Evolutionary conservation across 2,888 invertebrate genomes (phyloP), one percentile per base, ranked within the genome.

Genomic region (Sesia bembeciformis): DNA sequence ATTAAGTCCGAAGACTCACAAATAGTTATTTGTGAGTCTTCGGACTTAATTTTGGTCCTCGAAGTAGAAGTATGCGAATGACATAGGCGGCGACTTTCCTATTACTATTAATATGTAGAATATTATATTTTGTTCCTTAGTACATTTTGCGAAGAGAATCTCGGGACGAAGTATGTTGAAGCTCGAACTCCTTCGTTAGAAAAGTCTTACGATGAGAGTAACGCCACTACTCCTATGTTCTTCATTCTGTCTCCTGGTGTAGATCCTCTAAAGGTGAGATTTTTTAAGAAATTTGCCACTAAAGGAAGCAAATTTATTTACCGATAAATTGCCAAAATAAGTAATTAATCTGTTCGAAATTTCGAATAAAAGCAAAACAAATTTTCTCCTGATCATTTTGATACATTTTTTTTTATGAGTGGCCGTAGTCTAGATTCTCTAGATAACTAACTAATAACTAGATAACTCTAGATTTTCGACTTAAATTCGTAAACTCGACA

Each of bases 171-270:
- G 74, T 98, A 94, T 76, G 93, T 94, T 39, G 95, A 96, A 71
- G 93, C 94, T 0, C 91, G 96, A 60, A 91, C 93, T 3, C 92
- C 96, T n/a, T 92, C 95, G 49, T 94, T 98, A 72, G 92, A 94
- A 3, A 95, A 94, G 72, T 97, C 97, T 0, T 97, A 91, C 72
- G 93, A 94, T 74, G 98, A 98, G 80, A 94, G 95, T 42, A 95
- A 94, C 59, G 91, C 94, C 3, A 92, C 93, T 5, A 97, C 97
- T 0, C 96, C 98, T 0, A 93, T 97, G 60, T 98, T 98, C 87
- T 98, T 98, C 80, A 97, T 98, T 62, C 90, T 98, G 3, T 98
- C 98, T 0, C 94, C 98, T 0, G 98, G 98, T 51, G 98, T 98
- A 0, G 97, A 98, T 84, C 98, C 98, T 0, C 84, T 98, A 1